A percentile compares a stretch with the other conserved stretches of the same genome.
Conservation (phyloP, 2,113 vertebrate species). For the Sander vitreus region DNA sequence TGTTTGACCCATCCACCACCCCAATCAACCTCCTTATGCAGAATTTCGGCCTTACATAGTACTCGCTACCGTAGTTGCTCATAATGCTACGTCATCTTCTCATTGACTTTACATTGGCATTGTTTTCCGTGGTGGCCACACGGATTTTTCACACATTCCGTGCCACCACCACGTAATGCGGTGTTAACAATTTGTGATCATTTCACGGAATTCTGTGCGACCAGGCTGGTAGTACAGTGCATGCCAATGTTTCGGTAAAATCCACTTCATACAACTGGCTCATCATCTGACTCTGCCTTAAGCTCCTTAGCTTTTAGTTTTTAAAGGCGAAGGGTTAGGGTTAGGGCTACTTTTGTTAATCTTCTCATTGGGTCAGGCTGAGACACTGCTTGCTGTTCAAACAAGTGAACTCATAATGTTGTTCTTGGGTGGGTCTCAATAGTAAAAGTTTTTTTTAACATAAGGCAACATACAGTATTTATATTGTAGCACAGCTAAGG, state of each 20-base stretch:
- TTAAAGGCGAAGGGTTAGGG: background rate
- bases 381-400: conserved; percentile 21
- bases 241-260: background rate
- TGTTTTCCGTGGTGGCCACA: no score
- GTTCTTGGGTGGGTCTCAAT: conserved; percentile 15
- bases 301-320: background rate
- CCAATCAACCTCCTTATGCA: no score
- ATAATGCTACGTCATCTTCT: no score
- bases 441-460: conserved; percentile 14
- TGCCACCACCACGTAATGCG: no score
- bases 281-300: background rate
- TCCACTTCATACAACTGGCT: background rate
- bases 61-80: no score
- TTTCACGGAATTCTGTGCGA: no score
- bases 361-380: background rate
- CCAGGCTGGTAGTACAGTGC: background rate
- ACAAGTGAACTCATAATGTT: conserved; percentile 8
- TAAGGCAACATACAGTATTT: background rate
- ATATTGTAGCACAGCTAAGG: background rate
- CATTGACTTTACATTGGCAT: no score
- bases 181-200: no score
- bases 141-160: no score
- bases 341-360: background rate
- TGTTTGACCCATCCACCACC: no score
- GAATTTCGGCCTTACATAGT: no score